phyloP scores from a whole-genome alignment of 1,140 invertebrate genomes.

The Euwallacea fornicatus region DNA sequence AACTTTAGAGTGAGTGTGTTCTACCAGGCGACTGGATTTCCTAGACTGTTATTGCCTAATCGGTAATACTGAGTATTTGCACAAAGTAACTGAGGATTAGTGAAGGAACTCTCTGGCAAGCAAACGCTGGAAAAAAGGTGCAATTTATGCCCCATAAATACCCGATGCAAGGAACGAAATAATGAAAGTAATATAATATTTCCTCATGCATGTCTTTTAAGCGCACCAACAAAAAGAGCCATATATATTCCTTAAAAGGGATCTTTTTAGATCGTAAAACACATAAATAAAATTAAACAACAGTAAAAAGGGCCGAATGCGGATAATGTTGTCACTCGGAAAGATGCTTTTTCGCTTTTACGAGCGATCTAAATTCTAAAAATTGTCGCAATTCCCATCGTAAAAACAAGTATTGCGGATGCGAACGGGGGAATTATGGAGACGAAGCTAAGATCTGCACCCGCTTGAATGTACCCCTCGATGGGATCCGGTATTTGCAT shows the following conservation, averaged over 20 bases:
- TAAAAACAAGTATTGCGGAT: slow-evolving; percentile 34
- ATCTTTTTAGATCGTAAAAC: slow-evolving; percentile 33
- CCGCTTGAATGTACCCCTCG: too few relatives aligned
- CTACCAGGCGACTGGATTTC: background rate
- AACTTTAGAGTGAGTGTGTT: background rate
- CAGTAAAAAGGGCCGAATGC: slow-evolving; percentile 36
- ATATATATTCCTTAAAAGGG: slow-evolving; percentile 28
- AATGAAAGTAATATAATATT: slow-evolving; percentile 32
- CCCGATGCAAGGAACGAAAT: slow-evolving; percentile 1
- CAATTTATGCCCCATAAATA: slow-evolving; percentile 14
- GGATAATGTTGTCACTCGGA: slow-evolving; percentile 35
- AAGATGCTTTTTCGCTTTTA: slow-evolving; percentile 37
- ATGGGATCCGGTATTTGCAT: too few relatives aligned
- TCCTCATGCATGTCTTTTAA: slow-evolving; percentile 27
- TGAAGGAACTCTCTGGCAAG: too few relatives aligned
- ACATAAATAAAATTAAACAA: slow-evolving; percentile 40
- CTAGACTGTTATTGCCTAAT: slow-evolving; percentile 2
- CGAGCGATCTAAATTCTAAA: slow-evolving; percentile 37
- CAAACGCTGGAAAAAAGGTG: slow-evolving; percentile 3
- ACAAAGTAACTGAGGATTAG: too few relatives aligned
- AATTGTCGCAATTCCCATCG: slow-evolving; percentile 32
- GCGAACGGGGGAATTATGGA: slow-evolving; percentile 16
- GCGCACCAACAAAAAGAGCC: slow-evolving; percentile 26
- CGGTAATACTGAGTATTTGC: too few relatives aligned
- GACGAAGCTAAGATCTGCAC: slow-evolving; percentile 16